Percentiles rank a stretch among this genome's conserved stretches.
Conservation (phyloP, 1,140 invertebrate species). For the Helicoverpa zea region DNA sequence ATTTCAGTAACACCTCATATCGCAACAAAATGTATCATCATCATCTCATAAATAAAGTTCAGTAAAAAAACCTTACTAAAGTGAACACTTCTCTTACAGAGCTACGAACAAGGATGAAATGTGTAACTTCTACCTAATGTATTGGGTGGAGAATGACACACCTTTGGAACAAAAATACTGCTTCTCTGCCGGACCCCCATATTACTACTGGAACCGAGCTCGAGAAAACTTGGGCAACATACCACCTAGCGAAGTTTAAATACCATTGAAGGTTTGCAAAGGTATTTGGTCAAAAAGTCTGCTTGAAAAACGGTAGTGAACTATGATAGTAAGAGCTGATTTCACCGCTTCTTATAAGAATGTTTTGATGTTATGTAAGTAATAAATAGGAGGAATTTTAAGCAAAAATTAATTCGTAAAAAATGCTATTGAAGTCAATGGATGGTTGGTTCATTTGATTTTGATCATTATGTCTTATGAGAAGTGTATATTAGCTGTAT, state of each 20-base stretch:
- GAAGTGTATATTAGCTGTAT: too few species aligned
- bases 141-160: conserved; percentile 95
- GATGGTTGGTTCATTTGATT: too few species aligned
- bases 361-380: too few species aligned
- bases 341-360: too few species aligned
- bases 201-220: conserved; percentile 92
- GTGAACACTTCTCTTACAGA: conserved; percentile 80
- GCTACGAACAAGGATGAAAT: conserved; percentile 98
- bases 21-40: too few species aligned
- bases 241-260: not conserved
- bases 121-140: conserved; percentile 99
- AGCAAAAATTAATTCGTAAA: too few species aligned
- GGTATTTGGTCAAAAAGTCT: not conserved
- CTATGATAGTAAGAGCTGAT: not conserved
- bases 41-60: not conserved
- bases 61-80: not conserved
- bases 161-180: conserved; percentile 95
- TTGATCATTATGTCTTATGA: too few species aligned
- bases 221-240: conserved; percentile 87
- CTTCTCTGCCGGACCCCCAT: conserved; percentile 93
- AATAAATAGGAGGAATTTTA: too few species aligned
- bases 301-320: conserved; percentile 16
- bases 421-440: too few species aligned
- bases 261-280: not conserved
- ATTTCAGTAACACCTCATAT: not conserved